Percentiles rank a stretch among this genome's conserved stretches.
These are phyloP conservation scores for Hyperoplus lanceolatus DNA, from an alignment of 2,797 vertebrate genomes.

Conservation along the genomic window DNA sequence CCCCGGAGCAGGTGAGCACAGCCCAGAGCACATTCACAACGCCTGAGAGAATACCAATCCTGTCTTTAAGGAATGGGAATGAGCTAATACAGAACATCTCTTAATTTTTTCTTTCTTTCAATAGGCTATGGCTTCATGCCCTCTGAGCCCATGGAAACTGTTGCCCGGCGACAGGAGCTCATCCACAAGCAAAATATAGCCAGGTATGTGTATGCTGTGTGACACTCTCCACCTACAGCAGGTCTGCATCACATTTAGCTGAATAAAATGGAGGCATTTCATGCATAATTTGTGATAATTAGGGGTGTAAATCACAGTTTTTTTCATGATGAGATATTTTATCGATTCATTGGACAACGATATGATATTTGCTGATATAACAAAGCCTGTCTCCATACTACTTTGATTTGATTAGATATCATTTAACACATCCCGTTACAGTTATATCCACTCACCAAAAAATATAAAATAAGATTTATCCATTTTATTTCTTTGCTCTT, in stretches of 20 bases:
- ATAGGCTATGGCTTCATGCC: slow-evolving; percentile 92
- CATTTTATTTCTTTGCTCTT: not conserved
- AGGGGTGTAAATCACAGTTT: no score
- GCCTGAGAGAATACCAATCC: not conserved
- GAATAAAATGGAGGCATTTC: not conserved
- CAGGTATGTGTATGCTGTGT: slow-evolving; percentile 84
- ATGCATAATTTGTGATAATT: no score
- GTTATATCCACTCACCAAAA: no score
- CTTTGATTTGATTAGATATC: no score
- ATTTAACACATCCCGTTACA: no score
- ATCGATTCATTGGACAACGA: no score
- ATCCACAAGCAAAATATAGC: slow-evolving; percentile 95
- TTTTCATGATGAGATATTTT: no score
- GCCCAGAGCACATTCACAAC: not conserved
- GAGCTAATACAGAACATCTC: not conserved
- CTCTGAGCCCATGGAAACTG: slow-evolving; percentile 92
- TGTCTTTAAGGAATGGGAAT: not conserved
- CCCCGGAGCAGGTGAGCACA: slow-evolving; percentile 85
- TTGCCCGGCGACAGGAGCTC: slow-evolving; percentile 93
- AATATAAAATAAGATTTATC: not conserved
- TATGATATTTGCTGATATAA: no score
- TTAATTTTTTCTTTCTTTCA: slow-evolving; percentile 42
- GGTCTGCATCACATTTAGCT: slow-evolving; percentile 6
- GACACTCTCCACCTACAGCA: not conserved
- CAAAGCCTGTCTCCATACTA: no score